Evolutionary conservation across 2,113 vertebrate genomes (phyloP).

Genomic region (Pseudonaja textilis): DNA sequence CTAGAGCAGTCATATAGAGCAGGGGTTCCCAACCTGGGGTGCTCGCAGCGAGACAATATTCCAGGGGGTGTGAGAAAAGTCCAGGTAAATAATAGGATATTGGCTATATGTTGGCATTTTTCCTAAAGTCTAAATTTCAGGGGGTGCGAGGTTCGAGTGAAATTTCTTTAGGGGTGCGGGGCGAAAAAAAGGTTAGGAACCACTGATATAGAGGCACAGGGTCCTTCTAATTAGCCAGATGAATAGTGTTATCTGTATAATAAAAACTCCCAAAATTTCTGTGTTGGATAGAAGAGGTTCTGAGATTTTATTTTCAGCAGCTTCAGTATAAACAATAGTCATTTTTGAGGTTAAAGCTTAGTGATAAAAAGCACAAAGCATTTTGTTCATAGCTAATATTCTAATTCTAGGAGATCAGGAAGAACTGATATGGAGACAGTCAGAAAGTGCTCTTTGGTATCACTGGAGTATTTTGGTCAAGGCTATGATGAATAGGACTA

Average conservation of each 20-base stretch:
- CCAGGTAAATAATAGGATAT: no score
- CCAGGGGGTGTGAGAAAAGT: no score
- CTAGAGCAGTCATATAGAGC: neutral
- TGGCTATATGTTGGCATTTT: no score
- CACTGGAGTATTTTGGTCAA: neutral
- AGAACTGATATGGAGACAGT: neutral
- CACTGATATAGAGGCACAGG: neutral
- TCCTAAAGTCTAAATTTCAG: no score
- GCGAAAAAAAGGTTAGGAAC: no score
- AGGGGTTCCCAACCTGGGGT: no score
- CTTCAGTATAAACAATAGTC: neutral
- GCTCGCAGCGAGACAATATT: no score
- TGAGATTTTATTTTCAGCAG: neutral
- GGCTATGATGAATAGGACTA: neutral
- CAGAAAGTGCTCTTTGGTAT: neutral
- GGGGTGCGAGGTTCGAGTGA: no score
- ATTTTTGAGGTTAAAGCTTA: neutral
- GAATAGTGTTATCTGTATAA: neutral
- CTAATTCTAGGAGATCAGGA: neutral
- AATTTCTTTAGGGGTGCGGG: no score
- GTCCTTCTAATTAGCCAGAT: neutral
- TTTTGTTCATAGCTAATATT: neutral
- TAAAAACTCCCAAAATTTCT: neutral
- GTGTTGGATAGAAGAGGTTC: neutral
- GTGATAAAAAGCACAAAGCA: neutral